Conservation (phyloP, 1,140 invertebrate genomes). For the Grapholita molesta region DNA sequence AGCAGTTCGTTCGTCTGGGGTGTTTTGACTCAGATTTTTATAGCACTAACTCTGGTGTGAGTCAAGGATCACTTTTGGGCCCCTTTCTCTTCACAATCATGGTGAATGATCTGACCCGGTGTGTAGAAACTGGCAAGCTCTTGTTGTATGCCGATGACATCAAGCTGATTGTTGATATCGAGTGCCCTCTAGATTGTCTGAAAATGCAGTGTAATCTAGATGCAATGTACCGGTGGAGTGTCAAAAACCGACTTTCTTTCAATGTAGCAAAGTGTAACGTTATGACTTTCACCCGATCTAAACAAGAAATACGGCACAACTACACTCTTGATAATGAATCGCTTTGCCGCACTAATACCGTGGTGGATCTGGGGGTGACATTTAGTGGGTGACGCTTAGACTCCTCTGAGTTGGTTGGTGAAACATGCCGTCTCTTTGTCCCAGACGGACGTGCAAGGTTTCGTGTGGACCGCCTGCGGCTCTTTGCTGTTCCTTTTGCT, state of each 20-base stretch:
- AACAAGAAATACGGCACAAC: too few species aligned
- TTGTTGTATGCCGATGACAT: conserved; percentile 5
- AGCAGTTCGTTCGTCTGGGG: neutral
- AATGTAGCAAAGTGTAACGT: neutral
- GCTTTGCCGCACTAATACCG: neutral
- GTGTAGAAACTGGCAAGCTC: neutral
- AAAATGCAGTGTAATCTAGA: neutral
- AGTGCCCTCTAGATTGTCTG: neutral
- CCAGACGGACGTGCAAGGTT: too few species aligned
- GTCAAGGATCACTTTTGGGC: neutral
- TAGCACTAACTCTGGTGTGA: neutral
- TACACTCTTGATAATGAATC: neutral
- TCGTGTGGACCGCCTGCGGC: too few species aligned
- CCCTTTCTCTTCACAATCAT: neutral
- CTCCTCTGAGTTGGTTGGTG: too few species aligned
- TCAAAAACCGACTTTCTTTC: neutral
- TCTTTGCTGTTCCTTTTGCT: too few species aligned
- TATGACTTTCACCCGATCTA: neutral
- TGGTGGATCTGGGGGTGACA: conserved; percentile 1
- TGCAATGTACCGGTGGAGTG: neutral
- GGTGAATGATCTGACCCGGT: neutral
- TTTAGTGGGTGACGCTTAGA: too few species aligned
- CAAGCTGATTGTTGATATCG: neutral
- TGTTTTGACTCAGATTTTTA: neutral
- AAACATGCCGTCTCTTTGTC: too few species aligned